Evolutionary conservation across 2,113 vertebrate genomes (phyloP).

Genomic region (Mungos mungo): DNA sequence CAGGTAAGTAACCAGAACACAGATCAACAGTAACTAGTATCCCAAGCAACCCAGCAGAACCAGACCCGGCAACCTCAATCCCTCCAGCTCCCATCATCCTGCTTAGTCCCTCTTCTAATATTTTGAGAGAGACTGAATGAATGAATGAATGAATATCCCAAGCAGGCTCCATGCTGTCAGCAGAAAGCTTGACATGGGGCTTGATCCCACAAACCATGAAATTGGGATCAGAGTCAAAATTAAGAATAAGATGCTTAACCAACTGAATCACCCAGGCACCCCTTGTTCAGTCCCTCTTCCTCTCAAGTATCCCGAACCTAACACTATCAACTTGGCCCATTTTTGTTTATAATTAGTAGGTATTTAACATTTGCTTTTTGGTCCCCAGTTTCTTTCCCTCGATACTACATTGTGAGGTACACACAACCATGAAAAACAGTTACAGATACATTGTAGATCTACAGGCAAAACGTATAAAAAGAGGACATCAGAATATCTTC

Average conservation of each 20-base stretch:
- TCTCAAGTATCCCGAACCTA: not conserved
- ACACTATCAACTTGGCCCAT: not conserved
- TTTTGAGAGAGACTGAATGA: too few relatives aligned
- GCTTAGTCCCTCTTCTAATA: too few relatives aligned
- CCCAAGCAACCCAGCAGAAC: not conserved
- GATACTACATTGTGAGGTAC: not conserved
- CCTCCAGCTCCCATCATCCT: not conserved
- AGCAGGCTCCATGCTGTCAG: too few relatives aligned
- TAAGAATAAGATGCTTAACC: too few relatives aligned
- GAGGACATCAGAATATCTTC: not conserved
- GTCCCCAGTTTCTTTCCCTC: not conserved
- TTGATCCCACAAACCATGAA: too few relatives aligned
- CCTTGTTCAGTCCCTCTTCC: not conserved
- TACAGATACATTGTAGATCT: not conserved
- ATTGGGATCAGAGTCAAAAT: too few relatives aligned
- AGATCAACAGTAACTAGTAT: not conserved
- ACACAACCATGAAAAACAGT: not conserved
- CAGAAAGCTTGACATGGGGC: too few relatives aligned
- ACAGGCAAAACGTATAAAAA: not conserved
- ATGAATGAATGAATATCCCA: too few relatives aligned
- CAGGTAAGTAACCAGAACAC: not conserved
- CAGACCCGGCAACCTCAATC: accelerated
- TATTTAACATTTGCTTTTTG: not conserved
- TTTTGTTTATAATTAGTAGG: not conserved
- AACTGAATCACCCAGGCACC: too few relatives aligned